phyloP scores from a whole-genome alignment of 92 coral and sea anemone species.

The Ricordea florida region DNA sequence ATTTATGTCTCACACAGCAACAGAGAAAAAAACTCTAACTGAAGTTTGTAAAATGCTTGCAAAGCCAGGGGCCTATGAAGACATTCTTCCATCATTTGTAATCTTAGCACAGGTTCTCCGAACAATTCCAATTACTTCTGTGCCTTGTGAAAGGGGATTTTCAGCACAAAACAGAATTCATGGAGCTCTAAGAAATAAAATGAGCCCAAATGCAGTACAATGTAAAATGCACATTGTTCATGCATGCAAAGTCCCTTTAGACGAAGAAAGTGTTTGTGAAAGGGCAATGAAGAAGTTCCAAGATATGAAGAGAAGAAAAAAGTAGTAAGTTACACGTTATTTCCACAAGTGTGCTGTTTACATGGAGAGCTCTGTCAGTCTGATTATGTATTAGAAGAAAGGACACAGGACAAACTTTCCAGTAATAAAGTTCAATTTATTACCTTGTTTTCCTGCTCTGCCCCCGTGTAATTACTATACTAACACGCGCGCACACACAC shows the following conservation, averaged over 20 bases:
- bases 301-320: conserved; percentile 22
- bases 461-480: not conserved
- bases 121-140: conserved; percentile 29
- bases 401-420: not conserved
- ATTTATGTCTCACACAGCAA: conserved; percentile 4
- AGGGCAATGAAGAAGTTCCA: conserved; percentile 49
- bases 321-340: conserved; percentile 18
- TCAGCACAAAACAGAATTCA: conserved; percentile 31
- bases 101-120: conserved; percentile 14
- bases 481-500: not conserved
- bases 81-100: conserved; percentile 21
- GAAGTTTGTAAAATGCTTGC: conserved; percentile 24
- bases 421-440: not conserved
- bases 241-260: conserved; percentile 11
- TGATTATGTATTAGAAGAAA: not conserved
- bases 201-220: conserved; percentile 16
- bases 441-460: not conserved
- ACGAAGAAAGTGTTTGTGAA: conserved; percentile 39
- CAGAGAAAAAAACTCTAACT: conserved; percentile 7
- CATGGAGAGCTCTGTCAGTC: conserved; percentile 1
- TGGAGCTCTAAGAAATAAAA: conserved; percentile 13
- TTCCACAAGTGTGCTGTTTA: conserved; percentile 8
- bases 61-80: conserved; percentile 7
- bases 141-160: conserved; percentile 47
- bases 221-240: conserved; percentile 11